These are phyloP conservation scores for Stegodyphus mimosarum DNA, from an alignment of 1,140 invertebrate species.

Conservation along the genomic window DNA sequence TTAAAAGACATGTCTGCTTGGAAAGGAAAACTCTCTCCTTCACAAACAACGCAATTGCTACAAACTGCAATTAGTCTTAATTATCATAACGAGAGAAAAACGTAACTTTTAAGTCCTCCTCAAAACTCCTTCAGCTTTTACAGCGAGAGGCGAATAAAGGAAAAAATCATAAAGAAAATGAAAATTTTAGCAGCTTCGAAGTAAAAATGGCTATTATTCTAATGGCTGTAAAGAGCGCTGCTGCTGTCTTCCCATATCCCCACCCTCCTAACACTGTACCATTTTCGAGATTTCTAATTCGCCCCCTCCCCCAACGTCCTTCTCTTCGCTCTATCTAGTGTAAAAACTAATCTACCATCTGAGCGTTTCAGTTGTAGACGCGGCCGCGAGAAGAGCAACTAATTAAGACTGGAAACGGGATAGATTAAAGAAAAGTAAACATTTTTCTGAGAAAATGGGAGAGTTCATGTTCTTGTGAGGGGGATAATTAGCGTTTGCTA, in stretches of 20 bases:
- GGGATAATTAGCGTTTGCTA: constrained; percentile 57
- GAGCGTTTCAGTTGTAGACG: constrained; percentile 8
- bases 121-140: background rate
- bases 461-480: constrained; percentile 26
- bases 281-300: background rate
- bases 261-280: background rate
- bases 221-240: constrained; percentile 37
- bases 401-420: constrained; percentile 59
- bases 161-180: constrained; percentile 46
- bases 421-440: constrained; percentile 60
- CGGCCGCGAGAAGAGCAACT: constrained; percentile 44
- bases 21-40: constrained; percentile 16
- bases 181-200: constrained; percentile 45
- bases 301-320: background rate
- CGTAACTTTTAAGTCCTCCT: constrained; percentile 22
- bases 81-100: constrained; percentile 49
- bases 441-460: constrained; percentile 57
- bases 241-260: constrained; percentile 19
- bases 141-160: constrained; percentile 10
- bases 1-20: constrained; percentile 14
- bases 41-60: background rate
- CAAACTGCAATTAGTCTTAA: constrained; percentile 56
- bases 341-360: constrained; percentile 52
- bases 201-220: constrained; percentile 59
- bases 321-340: constrained; percentile 10